Percentiles rank a stretch among this genome's conserved stretches.
Evolutionary conservation across 1,140 invertebrate genomes (phyloP).

Genomic region (Leptinotarsa undecemlineata): DNA sequence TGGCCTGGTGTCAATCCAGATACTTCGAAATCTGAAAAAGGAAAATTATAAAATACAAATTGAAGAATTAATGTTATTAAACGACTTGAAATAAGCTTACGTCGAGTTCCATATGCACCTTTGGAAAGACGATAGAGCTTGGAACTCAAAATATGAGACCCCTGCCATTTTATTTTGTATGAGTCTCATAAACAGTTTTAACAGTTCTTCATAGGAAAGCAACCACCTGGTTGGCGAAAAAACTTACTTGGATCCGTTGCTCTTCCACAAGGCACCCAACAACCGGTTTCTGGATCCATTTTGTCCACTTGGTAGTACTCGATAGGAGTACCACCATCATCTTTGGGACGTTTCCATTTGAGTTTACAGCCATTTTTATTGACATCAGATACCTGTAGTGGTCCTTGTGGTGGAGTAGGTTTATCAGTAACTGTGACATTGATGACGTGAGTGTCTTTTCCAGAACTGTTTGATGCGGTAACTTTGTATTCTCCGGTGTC

Average conservation of each 20-base stretch:
- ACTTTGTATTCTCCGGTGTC: slow-evolving; percentile 91
- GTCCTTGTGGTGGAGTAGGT: slow-evolving; percentile 84
- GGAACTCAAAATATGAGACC: too few relatives aligned
- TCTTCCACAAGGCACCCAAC: slow-evolving; percentile 89
- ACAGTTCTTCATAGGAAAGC: too few relatives aligned
- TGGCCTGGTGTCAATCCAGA: slow-evolving; percentile 86
- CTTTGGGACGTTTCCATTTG: slow-evolving; percentile 56
- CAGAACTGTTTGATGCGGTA: slow-evolving; percentile 81
- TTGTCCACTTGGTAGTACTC: slow-evolving; percentile 95
- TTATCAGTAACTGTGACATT: slow-evolving; percentile 92
- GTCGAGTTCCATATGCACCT: too few relatives aligned
- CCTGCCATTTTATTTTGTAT: too few relatives aligned
- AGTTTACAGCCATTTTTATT: slow-evolving; percentile 70
- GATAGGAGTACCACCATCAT: slow-evolving; percentile 85
- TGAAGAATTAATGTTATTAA: not conserved
- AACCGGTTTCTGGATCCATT: slow-evolving; percentile 89
- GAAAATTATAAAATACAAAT: slow-evolving; percentile 32
- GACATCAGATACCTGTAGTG: slow-evolving; percentile 85
- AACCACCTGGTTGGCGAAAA: not conserved
- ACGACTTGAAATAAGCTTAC: too few relatives aligned
- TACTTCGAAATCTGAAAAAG: slow-evolving; percentile 72
- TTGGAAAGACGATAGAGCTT: too few relatives aligned
- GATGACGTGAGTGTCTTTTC: slow-evolving; percentile 86
- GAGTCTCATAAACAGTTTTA: too few relatives aligned
- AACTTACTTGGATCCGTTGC: slow-evolving; percentile 73